A percentile compares a stretch with the other conserved stretches of the same genome.
Conservation (phyloP, 2,888 invertebrate species). For the Agonopterix heracliana region DNA sequence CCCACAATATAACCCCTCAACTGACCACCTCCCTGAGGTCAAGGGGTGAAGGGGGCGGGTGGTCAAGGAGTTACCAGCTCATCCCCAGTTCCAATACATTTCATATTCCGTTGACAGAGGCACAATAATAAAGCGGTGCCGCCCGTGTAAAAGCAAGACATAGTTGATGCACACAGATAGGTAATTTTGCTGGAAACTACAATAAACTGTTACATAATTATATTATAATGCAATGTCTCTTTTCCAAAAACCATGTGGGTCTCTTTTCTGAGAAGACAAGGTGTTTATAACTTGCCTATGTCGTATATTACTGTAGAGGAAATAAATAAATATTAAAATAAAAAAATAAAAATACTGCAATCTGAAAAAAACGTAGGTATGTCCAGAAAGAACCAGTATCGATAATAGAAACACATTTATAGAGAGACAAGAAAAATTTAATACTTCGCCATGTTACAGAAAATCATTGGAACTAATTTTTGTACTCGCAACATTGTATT, state of each 20-base stretch:
- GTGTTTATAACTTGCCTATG: neutral
- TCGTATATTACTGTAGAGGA: no score
- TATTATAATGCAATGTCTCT: neutral
- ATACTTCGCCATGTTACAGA: no score
- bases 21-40: constrained; percentile 57
- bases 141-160: constrained; percentile 65
- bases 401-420: no score
- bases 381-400: no score
- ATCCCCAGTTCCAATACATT: constrained; percentile 73
- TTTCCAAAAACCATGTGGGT: no score
- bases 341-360: no score
- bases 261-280: no score
- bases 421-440: no score
- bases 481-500: no score
- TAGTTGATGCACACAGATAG: constrained; percentile 48
- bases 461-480: no score
- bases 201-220: neutral
- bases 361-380: no score
- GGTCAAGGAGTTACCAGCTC: constrained; percentile 64
- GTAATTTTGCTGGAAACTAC: constrained; percentile 25
- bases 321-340: no score
- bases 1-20: constrained; percentile 26
- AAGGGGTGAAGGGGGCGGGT: constrained; percentile 39
- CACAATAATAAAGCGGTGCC: constrained; percentile 70
- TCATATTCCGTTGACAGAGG: constrained; percentile 77